Conservation (phyloP, 2,888 invertebrate species). For the Heterodera filipjevi region DNA sequence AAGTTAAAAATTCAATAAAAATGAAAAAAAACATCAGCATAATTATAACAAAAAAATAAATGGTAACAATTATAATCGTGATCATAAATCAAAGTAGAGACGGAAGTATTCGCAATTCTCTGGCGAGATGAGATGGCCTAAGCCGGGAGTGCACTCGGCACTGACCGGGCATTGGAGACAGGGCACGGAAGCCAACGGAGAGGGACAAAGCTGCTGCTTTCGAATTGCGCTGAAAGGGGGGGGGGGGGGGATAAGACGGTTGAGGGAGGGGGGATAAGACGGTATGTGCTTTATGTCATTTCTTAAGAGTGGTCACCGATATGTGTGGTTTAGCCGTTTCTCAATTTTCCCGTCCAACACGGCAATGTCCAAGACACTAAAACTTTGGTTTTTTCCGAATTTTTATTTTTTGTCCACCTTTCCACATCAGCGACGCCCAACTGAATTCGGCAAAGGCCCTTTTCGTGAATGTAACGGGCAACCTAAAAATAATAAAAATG, state of each 20-base stretch:
- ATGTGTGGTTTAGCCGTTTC: constrained; percentile 42
- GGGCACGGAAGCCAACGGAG: constrained; percentile 51
- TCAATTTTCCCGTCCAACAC: constrained; percentile 61
- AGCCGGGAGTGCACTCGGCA: constrained; percentile 52
- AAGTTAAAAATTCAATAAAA: background rate
- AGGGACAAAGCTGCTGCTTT: constrained; percentile 17
- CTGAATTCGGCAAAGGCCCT: constrained; percentile 44
- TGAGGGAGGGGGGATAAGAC: no score
- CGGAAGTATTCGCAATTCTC: constrained; percentile 56
- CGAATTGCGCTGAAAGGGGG: constrained; percentile 25
- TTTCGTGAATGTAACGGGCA: constrained; percentile 41
- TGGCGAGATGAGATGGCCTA: constrained; percentile 59
- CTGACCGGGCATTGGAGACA: constrained; percentile 61
- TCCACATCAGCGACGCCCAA: constrained; percentile 43
- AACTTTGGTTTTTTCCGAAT: background rate
- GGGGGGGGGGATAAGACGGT: no score
- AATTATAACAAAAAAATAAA: background rate
- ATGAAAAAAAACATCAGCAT: background rate
- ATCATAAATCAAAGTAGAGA: constrained; percentile 38
- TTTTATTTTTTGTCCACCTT: background rate
- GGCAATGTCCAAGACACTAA: constrained; percentile 47
- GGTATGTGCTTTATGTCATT: no score
- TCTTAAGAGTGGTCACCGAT: constrained; percentile 40
- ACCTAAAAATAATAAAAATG: constrained; percentile 2
- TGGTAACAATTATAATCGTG: background rate